phyloP scores from a whole-genome alignment of 1,140 invertebrate species.

The Heliconius hewitsoni region DNA sequence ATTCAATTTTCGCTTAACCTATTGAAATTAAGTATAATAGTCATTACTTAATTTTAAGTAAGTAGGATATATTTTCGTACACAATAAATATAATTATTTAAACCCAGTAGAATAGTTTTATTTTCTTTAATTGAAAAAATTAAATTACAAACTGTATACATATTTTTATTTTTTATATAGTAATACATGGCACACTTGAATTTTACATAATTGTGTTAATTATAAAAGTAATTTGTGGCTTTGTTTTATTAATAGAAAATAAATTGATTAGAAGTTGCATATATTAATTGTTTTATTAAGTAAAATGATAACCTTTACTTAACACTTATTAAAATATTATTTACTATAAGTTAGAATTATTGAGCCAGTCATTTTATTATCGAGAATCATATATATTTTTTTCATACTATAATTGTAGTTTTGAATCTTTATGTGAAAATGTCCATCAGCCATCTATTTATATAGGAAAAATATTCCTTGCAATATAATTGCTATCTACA shows the following conservation, averaged over 20 bases:
- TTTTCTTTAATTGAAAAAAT: background rate
- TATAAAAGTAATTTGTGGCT: conserved; percentile 1
- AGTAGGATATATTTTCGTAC: conserved; percentile 77
- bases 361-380: background rate
- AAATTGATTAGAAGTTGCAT: conserved; percentile 10
- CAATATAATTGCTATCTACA: no score
- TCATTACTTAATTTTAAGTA: conserved; percentile 76
- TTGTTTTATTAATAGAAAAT: conserved; percentile 13
- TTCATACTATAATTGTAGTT: no score
- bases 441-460: no score
- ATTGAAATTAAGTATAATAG: conserved; percentile 57
- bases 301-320: background rate
- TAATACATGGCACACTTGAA: background rate
- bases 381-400: background rate
- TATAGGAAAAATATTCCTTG: no score
- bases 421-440: no score
- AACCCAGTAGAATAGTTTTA: conserved; percentile 46
- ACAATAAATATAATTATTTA: conserved; percentile 64
- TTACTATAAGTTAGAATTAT: background rate
- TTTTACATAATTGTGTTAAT: conserved; percentile 4
- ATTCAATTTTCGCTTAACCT: conserved; percentile 17
- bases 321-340: background rate
- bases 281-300: conserved; percentile 9
- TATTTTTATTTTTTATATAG: background rate
- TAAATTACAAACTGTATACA: background rate